Conservation (phyloP, 1,140 invertebrate genomes). For the Anoplophora glabripennis region DNA sequence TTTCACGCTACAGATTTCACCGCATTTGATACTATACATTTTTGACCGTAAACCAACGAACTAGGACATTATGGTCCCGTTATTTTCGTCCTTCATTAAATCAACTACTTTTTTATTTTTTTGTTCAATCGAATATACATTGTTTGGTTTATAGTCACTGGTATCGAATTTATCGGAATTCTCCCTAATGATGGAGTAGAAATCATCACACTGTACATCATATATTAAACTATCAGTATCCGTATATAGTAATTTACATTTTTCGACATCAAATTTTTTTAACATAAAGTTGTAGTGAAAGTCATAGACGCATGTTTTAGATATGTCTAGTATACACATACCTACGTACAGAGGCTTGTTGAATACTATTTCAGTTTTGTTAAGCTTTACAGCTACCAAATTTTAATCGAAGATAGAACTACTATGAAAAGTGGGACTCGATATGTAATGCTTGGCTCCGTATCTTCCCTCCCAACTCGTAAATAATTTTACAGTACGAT, state of each 20-base stretch:
- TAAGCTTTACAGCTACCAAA: constrained; percentile 42
- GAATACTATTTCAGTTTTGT: constrained; percentile 35
- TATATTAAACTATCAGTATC: constrained; percentile 50
- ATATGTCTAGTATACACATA: constrained; percentile 38
- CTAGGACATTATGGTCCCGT: too few relatives aligned
- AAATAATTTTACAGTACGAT: too few relatives aligned
- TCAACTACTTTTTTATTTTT: too few relatives aligned
- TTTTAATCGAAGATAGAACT: constrained; percentile 43
- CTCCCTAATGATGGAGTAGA: not conserved
- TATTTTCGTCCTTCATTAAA: too few relatives aligned
- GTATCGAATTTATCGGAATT: not conserved
- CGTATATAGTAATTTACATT: constrained; percentile 41
- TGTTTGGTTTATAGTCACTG: too few relatives aligned
- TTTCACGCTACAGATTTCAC: not conserved
- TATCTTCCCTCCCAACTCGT: too few relatives aligned
- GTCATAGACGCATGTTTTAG: constrained; percentile 40
- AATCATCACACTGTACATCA: constrained; percentile 11
- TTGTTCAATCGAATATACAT: too few relatives aligned
- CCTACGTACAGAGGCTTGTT: constrained; percentile 45
- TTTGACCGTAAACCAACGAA: too few relatives aligned
- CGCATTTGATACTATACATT: too few relatives aligned
- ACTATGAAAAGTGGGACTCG: constrained; percentile 22
- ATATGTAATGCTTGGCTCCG: constrained; percentile 14
- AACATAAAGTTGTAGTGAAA: constrained; percentile 40
- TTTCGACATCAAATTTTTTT: constrained; percentile 21